Percentiles rank a stretch among this genome's conserved stretches.
Evolutionary conservation across 2,888 invertebrate species (phyloP).

Genomic region (Drosophila peninsularis): DNA sequence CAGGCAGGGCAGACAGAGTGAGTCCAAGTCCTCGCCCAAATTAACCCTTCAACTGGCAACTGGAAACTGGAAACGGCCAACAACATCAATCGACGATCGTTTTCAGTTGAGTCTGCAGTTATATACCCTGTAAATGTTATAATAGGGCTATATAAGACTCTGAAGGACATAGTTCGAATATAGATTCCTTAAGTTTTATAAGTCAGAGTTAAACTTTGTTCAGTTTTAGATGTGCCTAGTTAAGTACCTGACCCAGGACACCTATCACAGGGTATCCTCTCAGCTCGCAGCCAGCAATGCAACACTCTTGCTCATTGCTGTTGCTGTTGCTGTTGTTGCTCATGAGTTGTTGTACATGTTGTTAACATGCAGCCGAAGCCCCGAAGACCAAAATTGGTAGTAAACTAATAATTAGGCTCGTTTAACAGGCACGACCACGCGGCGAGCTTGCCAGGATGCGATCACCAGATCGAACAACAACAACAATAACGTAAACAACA

Average conservation of each 20-base stretch:
- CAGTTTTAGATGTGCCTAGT: not conserved
- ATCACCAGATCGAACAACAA: constrained; percentile 10
- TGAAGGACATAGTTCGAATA: not conserved
- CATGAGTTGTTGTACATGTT: constrained; percentile 73
- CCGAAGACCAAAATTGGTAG: constrained; percentile 76
- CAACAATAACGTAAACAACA: constrained; percentile 1
- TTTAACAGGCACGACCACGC: constrained; percentile 63
- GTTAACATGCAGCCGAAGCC: constrained; percentile 65
- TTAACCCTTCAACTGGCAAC: constrained; percentile 60
- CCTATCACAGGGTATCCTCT: not conserved
- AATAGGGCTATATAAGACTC: not conserved
- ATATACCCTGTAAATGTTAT: constrained; percentile 3
- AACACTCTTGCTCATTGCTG: constrained; percentile 26
- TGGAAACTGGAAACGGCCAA: constrained; percentile 6
- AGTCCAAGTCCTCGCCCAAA: constrained; percentile 44
- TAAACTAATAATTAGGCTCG: constrained; percentile 83
- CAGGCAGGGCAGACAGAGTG: not conserved
- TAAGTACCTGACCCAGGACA: not conserved
- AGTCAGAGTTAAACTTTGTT: not conserved
- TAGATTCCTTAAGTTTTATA: not conserved
- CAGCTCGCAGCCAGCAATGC: not conserved
- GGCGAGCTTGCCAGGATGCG: constrained; percentile 34
- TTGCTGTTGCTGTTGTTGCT: constrained; percentile 36
- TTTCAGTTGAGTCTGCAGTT: constrained; percentile 36
- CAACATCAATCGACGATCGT: constrained; percentile 38